A percentile compares a stretch with the other conserved stretches of the same genome.
phyloP scores from a whole-genome alignment of 2,797 vertebrate species.

The Emydoidea blandingii region DNA sequence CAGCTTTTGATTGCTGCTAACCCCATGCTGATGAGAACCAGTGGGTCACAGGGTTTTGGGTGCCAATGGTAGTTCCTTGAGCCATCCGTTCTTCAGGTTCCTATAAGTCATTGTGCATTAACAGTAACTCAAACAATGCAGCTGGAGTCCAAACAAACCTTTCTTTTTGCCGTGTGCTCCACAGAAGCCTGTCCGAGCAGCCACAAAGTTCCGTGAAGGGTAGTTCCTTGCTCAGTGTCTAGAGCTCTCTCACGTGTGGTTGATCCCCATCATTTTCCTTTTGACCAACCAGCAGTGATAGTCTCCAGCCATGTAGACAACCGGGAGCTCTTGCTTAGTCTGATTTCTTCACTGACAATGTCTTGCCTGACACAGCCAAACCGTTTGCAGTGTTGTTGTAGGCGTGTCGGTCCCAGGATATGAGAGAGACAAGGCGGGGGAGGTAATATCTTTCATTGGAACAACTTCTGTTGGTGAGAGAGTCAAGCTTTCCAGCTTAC shows the following conservation, averaged over 20 bases:
- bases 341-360: background rate
- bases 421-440: background rate
- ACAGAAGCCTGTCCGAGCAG: background rate
- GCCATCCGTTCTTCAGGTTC: background rate
- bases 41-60: background rate
- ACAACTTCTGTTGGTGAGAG: background rate
- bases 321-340: background rate
- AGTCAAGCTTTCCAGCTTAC: background rate
- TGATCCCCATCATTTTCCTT: background rate
- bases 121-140: background rate
- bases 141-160: background rate
- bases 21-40: background rate
- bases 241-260: background rate
- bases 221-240: background rate
- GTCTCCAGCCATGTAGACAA: background rate
- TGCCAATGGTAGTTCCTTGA: background rate
- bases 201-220: background rate
- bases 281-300: background rate
- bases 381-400: background rate
- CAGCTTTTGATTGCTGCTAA: background rate
- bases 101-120: background rate
- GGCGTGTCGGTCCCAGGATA: background rate
- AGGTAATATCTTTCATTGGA: background rate
- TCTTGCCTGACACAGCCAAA: background rate
- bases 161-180: background rate